Base-by-base conservation (phyloP, 35 echinoderm and acorn worm species). In the Heliocidaris tuberculata region DNA sequence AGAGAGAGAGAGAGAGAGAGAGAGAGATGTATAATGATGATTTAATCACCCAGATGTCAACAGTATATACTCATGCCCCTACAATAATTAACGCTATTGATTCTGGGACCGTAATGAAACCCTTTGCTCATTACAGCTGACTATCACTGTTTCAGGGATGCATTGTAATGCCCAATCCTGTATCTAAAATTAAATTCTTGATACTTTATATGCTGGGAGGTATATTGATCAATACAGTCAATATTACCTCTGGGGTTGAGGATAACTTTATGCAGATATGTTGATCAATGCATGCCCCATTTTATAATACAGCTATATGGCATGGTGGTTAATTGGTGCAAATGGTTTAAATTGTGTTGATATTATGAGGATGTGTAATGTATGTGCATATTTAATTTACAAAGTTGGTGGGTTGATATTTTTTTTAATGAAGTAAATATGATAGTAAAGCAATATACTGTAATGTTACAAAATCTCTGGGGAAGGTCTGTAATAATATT, bases 21-120 rank as follows among this genome's bases (percentile, higher is more conserved):
- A 78, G 4, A 78, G 19, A 78, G 35, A 78, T 78, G 65, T 78
- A 24, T 78, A 78, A 78, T 78, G 27, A n/a, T 78, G 65, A 78
- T 78, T 78, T 78, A 78, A 78, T 78, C 65, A 78, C 65, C 65
- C 65, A 78, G 19, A 78, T 78, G 65, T 78, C 65, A 78, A 78
- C 65, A 78, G 19, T 78, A 78, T 78, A 3, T 42, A 27, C 21
- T 78, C 65, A 27, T 78, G 27, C 19, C 65, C 6, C 21, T n/a
- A 78, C 52, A n/a, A 78, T 78, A 27, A 78, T 78, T 78, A 21
- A 78, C 27, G 27, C 8, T 78, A 78, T 78, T 78, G 65, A 78
- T 78, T 24, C 8, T n/a, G 27, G 4, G 27, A 29, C 27, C 35
- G 3, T 78, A 78, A 27, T 78, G 27, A 78, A 21, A 19, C 27